A percentile compares a stretch with the other conserved stretches of the same genome.
These are phyloP conservation scores for Nettapus auritus DNA, from an alignment of 2,113 vertebrate species.

Conservation along the genomic window DNA sequence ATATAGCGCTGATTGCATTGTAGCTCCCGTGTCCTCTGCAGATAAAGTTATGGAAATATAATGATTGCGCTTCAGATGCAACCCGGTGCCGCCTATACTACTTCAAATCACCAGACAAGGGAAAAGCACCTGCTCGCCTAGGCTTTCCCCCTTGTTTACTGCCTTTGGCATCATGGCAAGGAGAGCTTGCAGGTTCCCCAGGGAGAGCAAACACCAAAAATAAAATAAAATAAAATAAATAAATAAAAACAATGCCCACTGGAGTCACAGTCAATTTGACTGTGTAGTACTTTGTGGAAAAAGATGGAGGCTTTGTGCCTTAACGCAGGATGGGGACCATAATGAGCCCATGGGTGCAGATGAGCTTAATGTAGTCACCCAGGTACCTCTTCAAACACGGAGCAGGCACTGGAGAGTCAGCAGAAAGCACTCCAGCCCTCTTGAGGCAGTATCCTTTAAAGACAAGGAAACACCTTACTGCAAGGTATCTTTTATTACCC, in stretches of 20 bases:
- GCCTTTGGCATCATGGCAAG: neutral
- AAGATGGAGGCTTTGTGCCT: neutral
- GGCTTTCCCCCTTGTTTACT: neutral
- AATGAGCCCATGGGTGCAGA: neutral
- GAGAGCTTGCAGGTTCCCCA: neutral
- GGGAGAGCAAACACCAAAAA: neutral
- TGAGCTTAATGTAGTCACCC: neutral
- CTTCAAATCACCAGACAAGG: conserved; percentile 8
- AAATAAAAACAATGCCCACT: neutral
- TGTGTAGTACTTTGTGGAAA: neutral
- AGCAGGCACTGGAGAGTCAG: neutral
- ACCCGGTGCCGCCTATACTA: neutral
- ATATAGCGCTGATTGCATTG: conserved; percentile 67
- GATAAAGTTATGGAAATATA: conserved; percentile 58
- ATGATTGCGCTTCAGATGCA: neutral
- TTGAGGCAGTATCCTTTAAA: neutral
- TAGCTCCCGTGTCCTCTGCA: conserved; percentile 45
- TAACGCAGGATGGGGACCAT: neutral
- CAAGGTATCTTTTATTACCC: neutral
- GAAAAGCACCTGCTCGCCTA: conserved; percentile 21
- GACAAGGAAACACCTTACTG: neutral
- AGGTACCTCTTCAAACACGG: neutral
- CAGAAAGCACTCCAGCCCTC: neutral
- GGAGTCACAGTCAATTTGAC: too few relatives aligned
- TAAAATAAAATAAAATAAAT: neutral